phyloP scores from a whole-genome alignment of 2,888 invertebrate species.

The Eugnorisma glareosa region DNA sequence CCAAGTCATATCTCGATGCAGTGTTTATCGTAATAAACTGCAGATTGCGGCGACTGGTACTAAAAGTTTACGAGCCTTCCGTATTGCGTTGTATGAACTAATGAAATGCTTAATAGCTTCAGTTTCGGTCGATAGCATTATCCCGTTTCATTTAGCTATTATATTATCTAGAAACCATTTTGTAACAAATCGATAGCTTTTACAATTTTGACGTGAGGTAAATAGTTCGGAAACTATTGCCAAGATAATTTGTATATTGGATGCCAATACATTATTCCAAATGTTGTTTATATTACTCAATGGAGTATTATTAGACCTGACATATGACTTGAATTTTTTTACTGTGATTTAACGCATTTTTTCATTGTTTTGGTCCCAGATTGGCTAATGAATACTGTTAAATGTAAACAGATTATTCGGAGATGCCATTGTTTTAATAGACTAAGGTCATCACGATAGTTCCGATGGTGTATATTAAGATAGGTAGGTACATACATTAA shows the following conservation, averaged over 20 bases:
- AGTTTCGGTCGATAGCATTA: slow-evolving; percentile 20
- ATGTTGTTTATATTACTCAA: slow-evolving; percentile 33
- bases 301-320: slow-evolving; percentile 50
- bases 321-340: slow-evolving; percentile 25
- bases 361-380: slow-evolving; percentile 25
- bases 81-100: slow-evolving; percentile 28
- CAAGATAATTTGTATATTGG: slow-evolving; percentile 52
- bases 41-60: slow-evolving; percentile 14
- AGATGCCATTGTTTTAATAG: slow-evolving; percentile 31
- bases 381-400: slow-evolving; percentile 36
- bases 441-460: slow-evolving; percentile 1
- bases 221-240: slow-evolving; percentile 49
- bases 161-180: slow-evolving; percentile 49
- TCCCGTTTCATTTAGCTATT: slow-evolving; percentile 35
- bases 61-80: slow-evolving; percentile 32
- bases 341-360: slow-evolving; percentile 13
- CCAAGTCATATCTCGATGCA: slow-evolving; percentile 31
- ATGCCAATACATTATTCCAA: slow-evolving; percentile 57
- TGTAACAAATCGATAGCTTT: slow-evolving; percentile 58
- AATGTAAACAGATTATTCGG: slow-evolving; percentile 40
- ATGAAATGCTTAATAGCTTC: slow-evolving; percentile 14
- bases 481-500: not conserved
- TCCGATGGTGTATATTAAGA: slow-evolving; percentile 1
- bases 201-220: slow-evolving; percentile 49
- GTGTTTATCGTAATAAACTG: slow-evolving; percentile 38